phyloP scores from a whole-genome alignment of 2,113 vertebrate genomes.

The Colius striatus region DNA sequence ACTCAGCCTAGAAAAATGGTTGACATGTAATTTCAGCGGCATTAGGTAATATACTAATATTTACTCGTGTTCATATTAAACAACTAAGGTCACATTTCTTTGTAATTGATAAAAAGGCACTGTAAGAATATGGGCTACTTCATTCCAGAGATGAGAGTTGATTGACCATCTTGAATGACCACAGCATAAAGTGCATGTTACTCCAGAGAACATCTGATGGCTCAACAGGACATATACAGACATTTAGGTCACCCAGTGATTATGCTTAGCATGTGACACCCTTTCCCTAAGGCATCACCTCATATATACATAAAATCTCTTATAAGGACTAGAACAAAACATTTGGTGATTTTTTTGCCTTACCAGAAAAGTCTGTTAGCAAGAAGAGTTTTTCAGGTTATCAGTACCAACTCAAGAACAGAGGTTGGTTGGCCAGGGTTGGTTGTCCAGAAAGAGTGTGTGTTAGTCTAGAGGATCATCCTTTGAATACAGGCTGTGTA shows the following conservation, averaged over 20 bases:
- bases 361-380: neutral
- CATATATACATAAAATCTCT: neutral
- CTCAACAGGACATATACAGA: neutral
- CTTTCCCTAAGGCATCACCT: neutral
- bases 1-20: neutral
- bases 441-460: neutral
- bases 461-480: accelerated
- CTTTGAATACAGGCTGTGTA: accelerated
- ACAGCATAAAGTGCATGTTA: accelerated
- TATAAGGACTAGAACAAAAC: neutral
- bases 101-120: neutral
- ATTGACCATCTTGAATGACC: neutral
- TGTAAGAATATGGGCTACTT: neutral
- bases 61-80: neutral
- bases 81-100: neutral
- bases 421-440: neutral
- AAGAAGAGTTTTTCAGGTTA: neutral
- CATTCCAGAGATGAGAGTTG: neutral
- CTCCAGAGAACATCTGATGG: neutral
- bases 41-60: neutral
- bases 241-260: neutral
- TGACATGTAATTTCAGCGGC: neutral
- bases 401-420: neutral
- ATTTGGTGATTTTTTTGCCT: neutral
- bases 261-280: neutral